Evolutionary conservation across 2,797 vertebrate species (phyloP), one percentile per base, ranked within the genome.

Genomic region (Bryconaethiops microstoma): DNA sequence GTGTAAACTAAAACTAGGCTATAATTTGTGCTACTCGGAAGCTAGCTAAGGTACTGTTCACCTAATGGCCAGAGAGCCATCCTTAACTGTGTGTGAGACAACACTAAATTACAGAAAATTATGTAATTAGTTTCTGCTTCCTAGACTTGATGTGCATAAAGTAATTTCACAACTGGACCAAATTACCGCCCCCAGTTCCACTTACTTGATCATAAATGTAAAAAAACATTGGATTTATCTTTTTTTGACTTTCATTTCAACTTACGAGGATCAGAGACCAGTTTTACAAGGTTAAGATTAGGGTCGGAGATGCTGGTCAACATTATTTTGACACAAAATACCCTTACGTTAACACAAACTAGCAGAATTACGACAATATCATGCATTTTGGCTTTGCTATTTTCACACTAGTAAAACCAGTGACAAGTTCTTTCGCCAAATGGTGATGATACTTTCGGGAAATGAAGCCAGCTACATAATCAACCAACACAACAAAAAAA

Each of bases 21-120:
- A 67, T 7, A 14, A 45, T 48, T 79, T 84, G 54, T 85, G 80
- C 81, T 79, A 87, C 65, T 57, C 55, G 12, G 16, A 83, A 74
- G 84, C 74, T 50, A 79, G 23, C 67, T 42, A 50, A 40, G 25
- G 35, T 39, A 64, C 39, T 57, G 59, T 42, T 54, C 52, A 60
- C n/a, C 73, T 63, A 81, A 75, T 68, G 52, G 48, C 76, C 67
- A 77, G 25, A 50, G 19, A 50, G 19, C 57, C 67, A 57, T 59
- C 73, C 42, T 19, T 23, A 39, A 45, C 71, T 13, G 4, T 29
- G 78, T 77, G 35, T 79, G 4, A 35, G 4, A 35, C 2, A 42
- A 79, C 65, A 64, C 52, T 75, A 78, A 71, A 70, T 70, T 79
- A 42, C 60, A 76, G 45, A 74, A 19, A 73, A 80, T 74, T 42